Evolutionary conservation across 1,140 invertebrate species (phyloP), one percentile per base, ranked within the genome.

Genomic region (Yoshiicerus persimilis): DNA sequence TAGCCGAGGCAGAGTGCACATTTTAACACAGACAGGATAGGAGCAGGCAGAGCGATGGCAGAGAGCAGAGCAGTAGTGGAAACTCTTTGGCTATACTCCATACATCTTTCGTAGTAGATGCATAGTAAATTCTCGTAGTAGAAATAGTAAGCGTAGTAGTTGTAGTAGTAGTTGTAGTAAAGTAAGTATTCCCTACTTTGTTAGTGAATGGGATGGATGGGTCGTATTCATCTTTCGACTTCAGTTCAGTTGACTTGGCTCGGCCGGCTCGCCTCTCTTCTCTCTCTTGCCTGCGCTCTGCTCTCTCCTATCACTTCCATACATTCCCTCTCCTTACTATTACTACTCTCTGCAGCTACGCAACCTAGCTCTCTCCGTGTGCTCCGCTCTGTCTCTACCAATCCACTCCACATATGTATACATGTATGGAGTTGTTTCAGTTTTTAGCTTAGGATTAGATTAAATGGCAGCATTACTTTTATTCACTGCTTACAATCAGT

Each of bases 121-220:
- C 75, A 32, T 80, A 80, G 75, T 80, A 80, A 80, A 80, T 80
- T 80, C 75, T 36, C 75, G 75, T 80, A 80, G 75, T 80, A 80
- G 75, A 80, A 80, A 80, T 80, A 80, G 75, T 80, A 80, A 80
- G 32, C 32, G 75, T 77, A 80, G 75, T 80, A 80, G 75, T 80
- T 34, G 75, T 80, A 30, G 75, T 80, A 80, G 75, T 80, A 80
- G 75, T 80, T 80, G 75, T 80, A 80, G 75, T 80, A 80, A 32
- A 34, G 75, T 80, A 80, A 36, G 30, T 38, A 36, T 80, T 80
- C 75, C 34, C 30, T 80, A 23, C 75, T 80, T 36, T 80, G 75
- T 38, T 80, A 80, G 75, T 80, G 75, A 80, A 80, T 80, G 75
- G 34, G 34, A 80, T 36, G 75, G 75, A 80, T 36, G 75, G 30